Evolutionary conservation across 2,888 invertebrate species (phyloP), one percentile per base, ranked within the genome.

Genomic region (Stomorhina lunata): DNA sequence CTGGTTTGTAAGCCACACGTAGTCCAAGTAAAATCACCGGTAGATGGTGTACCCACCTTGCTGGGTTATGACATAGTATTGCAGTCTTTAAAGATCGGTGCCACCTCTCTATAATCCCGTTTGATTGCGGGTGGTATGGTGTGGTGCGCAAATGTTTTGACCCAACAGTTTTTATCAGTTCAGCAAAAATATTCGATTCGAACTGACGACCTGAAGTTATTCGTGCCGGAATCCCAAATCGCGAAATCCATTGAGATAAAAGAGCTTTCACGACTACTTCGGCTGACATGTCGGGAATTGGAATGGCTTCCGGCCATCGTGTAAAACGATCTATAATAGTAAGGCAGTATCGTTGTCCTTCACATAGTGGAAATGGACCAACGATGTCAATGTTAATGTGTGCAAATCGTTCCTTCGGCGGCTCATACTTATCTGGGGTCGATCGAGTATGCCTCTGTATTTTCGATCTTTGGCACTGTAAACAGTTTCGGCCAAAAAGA

Each of bases 121-220:
- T 61, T 2, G 61, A 63, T 63, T 73, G 63, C 3, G 68, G 20
- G 32, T 68, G 53, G 20, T 37, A 55, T 22, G 55, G 27, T 7
- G 27, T 57, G 25, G 57, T 71, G 2, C 59, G 57, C 9, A 71
- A 29, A n/a, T 72, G 69, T 10, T 29, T 69, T 27, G 59, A 12
- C 2, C 59, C 61, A 34, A 72, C 29, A 7, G 29, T 27, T 17
- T 59, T 59, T 22, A 48, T 61, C 1, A 61, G 37, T 25, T 72
- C 72, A 1, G 45, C 48, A n/a, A 72, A 72, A 34, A 55, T 55
- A n/a, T n/a, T n/a, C n/a, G n/a, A n/a, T n/a, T n/a, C n/a, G n/a
- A n/a, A n/a, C n/a, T n/a, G n/a, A n/a, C n/a, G n/a, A n/a, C n/a
- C n/a, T n/a, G n/a, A n/a, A n/a, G n/a, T n/a, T n/a, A n/a, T n/a